Conservation (phyloP, 2,888 invertebrate genomes). For the Stegana nigrithorax region DNA sequence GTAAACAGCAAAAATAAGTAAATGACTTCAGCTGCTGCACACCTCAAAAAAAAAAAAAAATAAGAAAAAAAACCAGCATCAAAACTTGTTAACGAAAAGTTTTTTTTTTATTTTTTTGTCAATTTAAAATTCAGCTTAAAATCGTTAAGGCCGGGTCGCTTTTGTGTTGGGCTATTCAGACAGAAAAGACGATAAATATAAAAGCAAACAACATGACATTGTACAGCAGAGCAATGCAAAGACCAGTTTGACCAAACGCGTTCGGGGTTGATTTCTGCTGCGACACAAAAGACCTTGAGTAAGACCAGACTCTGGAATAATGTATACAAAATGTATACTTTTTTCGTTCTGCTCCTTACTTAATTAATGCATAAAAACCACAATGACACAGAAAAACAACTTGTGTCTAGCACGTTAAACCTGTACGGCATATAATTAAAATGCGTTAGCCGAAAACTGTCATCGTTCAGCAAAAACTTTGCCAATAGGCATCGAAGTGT, state of each 20-base stretch:
- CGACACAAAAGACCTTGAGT: not conserved
- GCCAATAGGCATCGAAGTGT: no score
- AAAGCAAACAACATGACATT: not conserved
- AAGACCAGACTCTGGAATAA: no score
- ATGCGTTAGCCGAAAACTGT: no score
- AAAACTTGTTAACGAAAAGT: no score
- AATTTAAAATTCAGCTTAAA: no score
- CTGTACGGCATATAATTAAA: no score
- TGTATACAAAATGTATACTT: not conserved
- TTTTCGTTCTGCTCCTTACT: no score
- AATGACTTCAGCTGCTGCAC: not conserved
- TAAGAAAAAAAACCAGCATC: not conserved
- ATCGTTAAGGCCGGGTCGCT: not conserved
- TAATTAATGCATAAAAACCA: no score
- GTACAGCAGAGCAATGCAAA: not conserved
- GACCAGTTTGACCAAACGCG: not conserved
- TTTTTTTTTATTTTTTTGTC: no score
- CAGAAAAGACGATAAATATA: not conserved
- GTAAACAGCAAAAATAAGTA: not conserved
- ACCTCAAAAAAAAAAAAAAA: not conserved
- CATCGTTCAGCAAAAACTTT: no score
- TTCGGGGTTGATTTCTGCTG: not conserved
- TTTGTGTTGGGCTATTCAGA: not conserved
- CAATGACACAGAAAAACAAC: no score
- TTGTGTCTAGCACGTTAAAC: no score